A percentile compares a stretch with the other conserved stretches of the same genome.
These are phyloP conservation scores for Trematocara variabile DNA, from an alignment of 2,113 vertebrate species.

Conservation along the genomic window DNA sequence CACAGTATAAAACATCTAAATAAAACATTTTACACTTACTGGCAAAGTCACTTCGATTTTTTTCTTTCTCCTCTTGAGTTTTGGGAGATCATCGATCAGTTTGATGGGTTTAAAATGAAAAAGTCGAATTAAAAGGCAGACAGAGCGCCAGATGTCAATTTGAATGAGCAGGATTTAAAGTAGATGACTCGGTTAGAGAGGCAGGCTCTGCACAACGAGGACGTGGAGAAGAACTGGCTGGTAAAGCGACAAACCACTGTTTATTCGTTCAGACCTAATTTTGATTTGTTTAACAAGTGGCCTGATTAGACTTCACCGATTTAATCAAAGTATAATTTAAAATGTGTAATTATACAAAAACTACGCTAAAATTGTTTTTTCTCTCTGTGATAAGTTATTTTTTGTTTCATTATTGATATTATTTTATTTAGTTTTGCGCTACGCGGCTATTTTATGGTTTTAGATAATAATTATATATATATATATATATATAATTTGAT, in stretches of 20 bases:
- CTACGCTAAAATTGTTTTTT: not conserved
- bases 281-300: not conserved
- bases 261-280: not conserved
- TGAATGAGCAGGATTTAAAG: not conserved
- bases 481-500: not conserved
- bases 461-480: not conserved
- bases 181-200: not conserved
- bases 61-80: not conserved
- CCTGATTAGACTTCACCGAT: not conserved
- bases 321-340: not conserved
- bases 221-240: not conserved
- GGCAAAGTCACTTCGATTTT: not conserved
- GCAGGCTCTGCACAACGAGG: not conserved
- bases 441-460: not conserved
- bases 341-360: not conserved
- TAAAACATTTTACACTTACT: slow-evolving; percentile 82
- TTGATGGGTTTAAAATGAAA: not conserved
- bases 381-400: no score
- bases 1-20: slow-evolving; percentile 83
- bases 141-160: slow-evolving; percentile 4
- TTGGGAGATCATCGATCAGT: not conserved
- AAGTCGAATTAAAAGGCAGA: not conserved
- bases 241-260: not conserved
- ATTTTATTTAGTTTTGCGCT: not conserved
- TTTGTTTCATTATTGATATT: not conserved